These are phyloP conservation scores for Kryphioiulus occultus DNA, from an alignment of 2,888 invertebrate genomes.

Conservation along the genomic window DNA sequence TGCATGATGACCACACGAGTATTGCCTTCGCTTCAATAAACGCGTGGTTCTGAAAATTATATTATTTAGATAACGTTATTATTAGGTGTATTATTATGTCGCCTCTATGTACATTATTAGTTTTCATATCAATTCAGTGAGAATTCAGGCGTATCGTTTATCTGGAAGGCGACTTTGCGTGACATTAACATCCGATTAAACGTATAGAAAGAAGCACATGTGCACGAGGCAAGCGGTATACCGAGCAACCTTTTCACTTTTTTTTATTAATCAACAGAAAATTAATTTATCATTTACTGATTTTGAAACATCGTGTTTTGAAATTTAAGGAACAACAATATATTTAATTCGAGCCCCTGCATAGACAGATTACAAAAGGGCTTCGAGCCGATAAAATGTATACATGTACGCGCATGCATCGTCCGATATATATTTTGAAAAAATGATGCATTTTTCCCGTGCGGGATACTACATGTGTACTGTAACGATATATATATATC, in stretches of 20 bases:
- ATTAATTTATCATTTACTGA: not conserved
- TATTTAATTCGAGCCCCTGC: too few relatives aligned
- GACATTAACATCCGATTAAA: not conserved
- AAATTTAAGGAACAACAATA: too few relatives aligned
- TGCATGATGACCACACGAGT: not conserved
- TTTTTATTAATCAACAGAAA: not conserved
- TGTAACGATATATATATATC: too few relatives aligned
- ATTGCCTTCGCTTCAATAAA: not conserved
- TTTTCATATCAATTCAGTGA: not conserved
- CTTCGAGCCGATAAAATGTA: too few relatives aligned
- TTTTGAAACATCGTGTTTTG: too few relatives aligned
- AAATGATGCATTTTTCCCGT: too few relatives aligned
- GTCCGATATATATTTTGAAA: not conserved
- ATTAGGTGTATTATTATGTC: not conserved
- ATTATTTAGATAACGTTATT: constrained; percentile 6
- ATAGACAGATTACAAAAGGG: too few relatives aligned
- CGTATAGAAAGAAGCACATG: not conserved
- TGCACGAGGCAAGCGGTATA: not conserved
- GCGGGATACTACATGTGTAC: too few relatives aligned
- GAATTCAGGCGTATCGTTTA: not conserved
- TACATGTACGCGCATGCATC: too few relatives aligned
- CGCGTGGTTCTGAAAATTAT: not conserved
- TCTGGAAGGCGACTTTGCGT: not conserved
- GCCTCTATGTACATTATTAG: not conserved
- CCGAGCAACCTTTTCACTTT: not conserved